phyloP scores from a whole-genome alignment of 2,113 vertebrate genomes.

The Phyllostomus discolor region DNA sequence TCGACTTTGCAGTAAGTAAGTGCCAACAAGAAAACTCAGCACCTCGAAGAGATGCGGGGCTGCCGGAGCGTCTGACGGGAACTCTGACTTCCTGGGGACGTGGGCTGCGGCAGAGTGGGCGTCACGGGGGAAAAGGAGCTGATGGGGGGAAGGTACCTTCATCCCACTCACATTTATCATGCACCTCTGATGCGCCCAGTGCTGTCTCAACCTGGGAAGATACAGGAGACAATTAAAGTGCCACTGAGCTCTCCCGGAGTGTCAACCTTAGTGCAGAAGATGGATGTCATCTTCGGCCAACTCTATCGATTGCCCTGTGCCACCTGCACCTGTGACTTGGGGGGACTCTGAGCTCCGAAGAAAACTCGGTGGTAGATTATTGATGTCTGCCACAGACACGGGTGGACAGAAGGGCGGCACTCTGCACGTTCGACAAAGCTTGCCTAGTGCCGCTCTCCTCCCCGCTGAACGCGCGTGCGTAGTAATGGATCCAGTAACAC shows the following conservation, averaged over 20 bases:
- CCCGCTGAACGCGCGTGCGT: background rate
- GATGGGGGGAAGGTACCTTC: accelerated
- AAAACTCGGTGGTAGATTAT: background rate
- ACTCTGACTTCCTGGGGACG: background rate
- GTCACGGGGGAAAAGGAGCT: no score
- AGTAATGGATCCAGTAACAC: background rate
- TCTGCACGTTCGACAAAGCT: background rate
- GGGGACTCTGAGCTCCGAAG: background rate
- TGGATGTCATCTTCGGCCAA: background rate
- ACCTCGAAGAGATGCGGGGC: no score
- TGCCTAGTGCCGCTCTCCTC: accelerated
- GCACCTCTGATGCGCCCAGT: accelerated
- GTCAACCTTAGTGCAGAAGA: background rate
- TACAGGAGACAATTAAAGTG: background rate
- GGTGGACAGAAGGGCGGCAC: accelerated
- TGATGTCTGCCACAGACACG: background rate
- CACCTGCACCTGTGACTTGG: background rate
- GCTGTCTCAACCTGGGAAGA: background rate
- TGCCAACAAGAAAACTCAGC: background rate
- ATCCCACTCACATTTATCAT: background rate
- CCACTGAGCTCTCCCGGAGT: background rate
- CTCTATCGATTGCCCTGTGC: no score
- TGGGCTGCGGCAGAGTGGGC: background rate
- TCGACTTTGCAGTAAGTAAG: background rate
- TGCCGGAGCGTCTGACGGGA: background rate